These are phyloP conservation scores for Sclerurus mexicanus DNA, from an alignment of 2,113 vertebrate genomes.

Conservation along the genomic window DNA sequence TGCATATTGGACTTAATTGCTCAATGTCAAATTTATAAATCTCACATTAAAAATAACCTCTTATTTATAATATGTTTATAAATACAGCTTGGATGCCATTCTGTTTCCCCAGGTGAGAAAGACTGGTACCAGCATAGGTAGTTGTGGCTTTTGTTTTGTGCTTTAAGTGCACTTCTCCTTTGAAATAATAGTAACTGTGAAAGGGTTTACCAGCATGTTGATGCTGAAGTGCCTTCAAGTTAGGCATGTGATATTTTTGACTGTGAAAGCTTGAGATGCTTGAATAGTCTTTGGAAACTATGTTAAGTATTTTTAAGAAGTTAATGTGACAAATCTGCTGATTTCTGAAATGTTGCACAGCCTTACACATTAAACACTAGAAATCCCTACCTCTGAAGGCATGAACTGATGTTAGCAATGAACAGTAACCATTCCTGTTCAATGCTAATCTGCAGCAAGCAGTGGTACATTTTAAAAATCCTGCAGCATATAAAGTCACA, in stretches of 20 bases:
- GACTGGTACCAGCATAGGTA: background rate
- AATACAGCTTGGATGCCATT: background rate
- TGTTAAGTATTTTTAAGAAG: conserved; percentile 44
- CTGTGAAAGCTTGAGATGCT: background rate
- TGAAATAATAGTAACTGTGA: background rate
- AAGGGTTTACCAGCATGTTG: background rate
- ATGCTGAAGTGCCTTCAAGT: conserved; percentile 21
- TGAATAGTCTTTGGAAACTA: conserved; percentile 34
- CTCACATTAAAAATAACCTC: background rate
- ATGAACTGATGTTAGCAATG: background rate
- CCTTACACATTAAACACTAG: background rate
- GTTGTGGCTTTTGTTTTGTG: background rate
- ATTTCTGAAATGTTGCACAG: background rate
- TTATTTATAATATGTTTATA: background rate
- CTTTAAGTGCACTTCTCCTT: background rate
- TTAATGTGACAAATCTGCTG: conserved; percentile 37
- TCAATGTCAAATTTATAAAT: background rate
- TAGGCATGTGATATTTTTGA: conserved; percentile 15
- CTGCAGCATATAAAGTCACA: background rate
- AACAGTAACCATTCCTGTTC: background rate
- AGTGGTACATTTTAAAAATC: background rate
- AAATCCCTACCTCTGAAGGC: background rate
- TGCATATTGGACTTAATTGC: background rate
- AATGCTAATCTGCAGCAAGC: background rate
- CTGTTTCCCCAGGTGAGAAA: background rate